Base-by-base conservation (phyloP, 2,797 vertebrate species). In the Sylvia borin region DNA sequence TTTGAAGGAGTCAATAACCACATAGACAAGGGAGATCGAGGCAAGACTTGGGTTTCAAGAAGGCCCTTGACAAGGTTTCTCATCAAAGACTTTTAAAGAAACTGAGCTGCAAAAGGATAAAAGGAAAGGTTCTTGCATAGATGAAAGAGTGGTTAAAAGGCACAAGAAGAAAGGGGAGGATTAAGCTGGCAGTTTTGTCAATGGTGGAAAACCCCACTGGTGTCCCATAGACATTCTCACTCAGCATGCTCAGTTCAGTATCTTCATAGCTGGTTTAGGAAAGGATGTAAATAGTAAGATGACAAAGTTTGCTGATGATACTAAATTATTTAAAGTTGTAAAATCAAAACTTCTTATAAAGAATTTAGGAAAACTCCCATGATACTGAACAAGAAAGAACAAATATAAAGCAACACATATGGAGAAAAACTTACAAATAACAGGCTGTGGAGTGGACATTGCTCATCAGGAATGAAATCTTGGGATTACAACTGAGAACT, bases 101-200 rank as follows among this genome's bases (percentile, higher is more conserved):
- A 87, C 62, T 70, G 84, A 92, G 34, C 29, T 82, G 15, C 36
- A 79, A 66, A 19, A 64, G 48, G 78, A 93, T 96, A 64, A 95
- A 95, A 94, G 53, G 18, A 73, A 85, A 92, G 34, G 91, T 89
- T 68, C 78, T 89, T 85, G 50, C 32, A 85, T 16, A 94, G 67
- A 95, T 92, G 81, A 96, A 94, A 94, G 91, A 79, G 26, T 60
- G 71, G 24, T 85, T 93, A 87, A 94, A 96, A 95, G 29, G 32
- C 64, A 86, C 13, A 89, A 87, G 79, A 92, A 93, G 81, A 92
- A 94, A 89, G 6, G 16, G 21, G 24, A 67, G 71, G 85, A 93
- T 96, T 92, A 95, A 87, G n/a, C 21, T 96, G 86, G 78, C 89
- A 89, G 55, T 57, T 91, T 76, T 91, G 78, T 73, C 64, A 79